Percentiles rank a stretch among this genome's conserved stretches.
Conservation (phyloP, 2,797 vertebrate species). For the Thripadectes ignobilis region DNA sequence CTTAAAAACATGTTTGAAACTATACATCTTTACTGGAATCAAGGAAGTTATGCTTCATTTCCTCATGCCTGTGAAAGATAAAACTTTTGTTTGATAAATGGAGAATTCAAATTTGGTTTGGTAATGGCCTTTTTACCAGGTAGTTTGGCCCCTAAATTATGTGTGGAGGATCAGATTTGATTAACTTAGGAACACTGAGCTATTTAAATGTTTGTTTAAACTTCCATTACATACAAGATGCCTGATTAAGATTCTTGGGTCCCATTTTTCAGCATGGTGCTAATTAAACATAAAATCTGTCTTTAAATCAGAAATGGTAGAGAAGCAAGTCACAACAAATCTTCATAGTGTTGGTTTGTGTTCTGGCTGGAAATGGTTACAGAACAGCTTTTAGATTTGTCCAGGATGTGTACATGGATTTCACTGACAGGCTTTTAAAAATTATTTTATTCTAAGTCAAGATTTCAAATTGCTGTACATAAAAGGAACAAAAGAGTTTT, state of each 20-base stretch:
- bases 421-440: background rate
- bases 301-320: conserved; percentile 1
- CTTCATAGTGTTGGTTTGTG: background rate
- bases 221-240: background rate
- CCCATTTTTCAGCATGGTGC: background rate
- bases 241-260: background rate
- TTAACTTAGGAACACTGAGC: background rate
- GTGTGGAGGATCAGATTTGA: background rate
- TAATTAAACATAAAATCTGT: background rate
- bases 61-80: background rate
- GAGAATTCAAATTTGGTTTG: background rate
- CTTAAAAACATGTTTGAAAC: background rate
- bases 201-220: background rate
- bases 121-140: background rate
- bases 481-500: background rate
- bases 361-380: background rate
- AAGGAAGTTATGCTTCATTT: background rate
- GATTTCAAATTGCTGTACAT: background rate
- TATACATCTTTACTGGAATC: background rate
- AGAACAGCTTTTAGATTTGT: background rate
- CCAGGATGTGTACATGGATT: background rate
- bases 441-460: background rate
- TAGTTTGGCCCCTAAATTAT: background rate
- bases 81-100: background rate
- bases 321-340: conserved; percentile 45